Base-by-base conservation (phyloP, 2,113 vertebrate genomes). In the Onychostoma macrolepis region DNA sequence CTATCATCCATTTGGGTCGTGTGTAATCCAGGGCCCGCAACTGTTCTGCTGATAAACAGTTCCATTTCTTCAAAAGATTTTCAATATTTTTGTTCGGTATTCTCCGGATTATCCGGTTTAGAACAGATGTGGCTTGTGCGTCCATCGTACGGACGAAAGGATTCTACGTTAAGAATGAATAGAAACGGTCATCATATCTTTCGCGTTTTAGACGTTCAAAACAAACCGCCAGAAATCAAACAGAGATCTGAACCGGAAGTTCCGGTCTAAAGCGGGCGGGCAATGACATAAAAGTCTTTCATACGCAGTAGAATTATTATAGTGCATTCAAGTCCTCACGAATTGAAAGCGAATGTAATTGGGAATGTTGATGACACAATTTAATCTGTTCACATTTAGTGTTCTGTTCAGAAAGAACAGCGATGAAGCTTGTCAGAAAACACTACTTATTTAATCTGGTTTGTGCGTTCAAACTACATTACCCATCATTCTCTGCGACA, bases 41-140 rank as follows among this genome's bases (percentile, higher is more conserved):
- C 58, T 97, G 96, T 0, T 24, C 58, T 58, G 89, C 90, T 0
- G 96, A 94, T 15, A 99, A 88, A 85, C 96, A 95, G 2, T 90
- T 93, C 98, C 98, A 99, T 2, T 93, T 89, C 9, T 93, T 91
- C 43, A 99, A 89, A 24, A 95, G 87, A 2, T 36, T 19, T 86
- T 87, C 88, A 1, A 97, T 91, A 87, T 93, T 89, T 19, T 43
- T 78, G 1, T 87, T 71, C 4, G 96, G 96, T 21, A 97, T 96
- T 92, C 93, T 96, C 19, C 95, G 85, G 0, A 99, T 74, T 1
- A 94, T 93, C 72, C 95, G 95, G 80, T 94, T 94, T 74, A 98
- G 89, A 30, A 96, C 93, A 65, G 94, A 92, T 0, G 90, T 93
- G 12, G 92, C 19, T 1, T 78, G 86, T 53, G 93, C 95, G 38